phyloP scores from a whole-genome alignment of 2,888 invertebrate species.

The Tricholauxania praeusta region DNA sequence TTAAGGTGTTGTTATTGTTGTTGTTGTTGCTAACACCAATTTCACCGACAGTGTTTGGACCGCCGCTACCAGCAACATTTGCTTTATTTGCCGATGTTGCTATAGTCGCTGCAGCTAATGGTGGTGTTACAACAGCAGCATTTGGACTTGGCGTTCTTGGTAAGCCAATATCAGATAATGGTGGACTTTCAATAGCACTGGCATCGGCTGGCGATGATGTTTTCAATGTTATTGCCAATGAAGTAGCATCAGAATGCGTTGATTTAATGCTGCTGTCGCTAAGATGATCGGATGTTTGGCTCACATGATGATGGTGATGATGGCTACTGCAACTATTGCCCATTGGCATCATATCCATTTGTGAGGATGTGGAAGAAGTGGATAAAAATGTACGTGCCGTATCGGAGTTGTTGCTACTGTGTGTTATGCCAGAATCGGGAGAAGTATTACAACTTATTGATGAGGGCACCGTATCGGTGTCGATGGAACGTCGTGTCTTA shows the following conservation, averaged over 20 bases:
- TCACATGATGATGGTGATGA: constrained; percentile 52
- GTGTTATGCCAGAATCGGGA: constrained; percentile 88
- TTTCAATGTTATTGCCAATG: constrained; percentile 51
- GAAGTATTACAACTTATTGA: constrained; percentile 81
- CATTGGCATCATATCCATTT: constrained; percentile 62
- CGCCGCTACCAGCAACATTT: not conserved
- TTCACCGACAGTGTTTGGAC: constrained; percentile 11
- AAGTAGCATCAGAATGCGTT: constrained; percentile 48
- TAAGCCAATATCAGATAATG: constrained; percentile 66
- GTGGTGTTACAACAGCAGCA: constrained; percentile 62
- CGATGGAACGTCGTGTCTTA: constrained; percentile 84
- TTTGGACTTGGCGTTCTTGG: constrained; percentile 67
- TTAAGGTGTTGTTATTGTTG: constrained; percentile 58
- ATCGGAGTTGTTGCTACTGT: constrained; percentile 71
- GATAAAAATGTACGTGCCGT: constrained; percentile 67
- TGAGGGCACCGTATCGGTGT: constrained; percentile 73
- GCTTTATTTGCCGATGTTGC: constrained; percentile 5
- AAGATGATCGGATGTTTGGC: constrained; percentile 56
- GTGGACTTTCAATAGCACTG: constrained; percentile 69
- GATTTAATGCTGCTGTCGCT: constrained; percentile 65
- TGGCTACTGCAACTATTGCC: constrained; percentile 51
- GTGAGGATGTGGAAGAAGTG: constrained; percentile 69
- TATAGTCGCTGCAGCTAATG: constrained; percentile 52
- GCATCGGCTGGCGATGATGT: constrained; percentile 61
- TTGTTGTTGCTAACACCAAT: constrained; percentile 36